These are phyloP conservation scores for Agapornis canus DNA, from an alignment of 2,797 vertebrate species.

Conservation along the genomic window DNA sequence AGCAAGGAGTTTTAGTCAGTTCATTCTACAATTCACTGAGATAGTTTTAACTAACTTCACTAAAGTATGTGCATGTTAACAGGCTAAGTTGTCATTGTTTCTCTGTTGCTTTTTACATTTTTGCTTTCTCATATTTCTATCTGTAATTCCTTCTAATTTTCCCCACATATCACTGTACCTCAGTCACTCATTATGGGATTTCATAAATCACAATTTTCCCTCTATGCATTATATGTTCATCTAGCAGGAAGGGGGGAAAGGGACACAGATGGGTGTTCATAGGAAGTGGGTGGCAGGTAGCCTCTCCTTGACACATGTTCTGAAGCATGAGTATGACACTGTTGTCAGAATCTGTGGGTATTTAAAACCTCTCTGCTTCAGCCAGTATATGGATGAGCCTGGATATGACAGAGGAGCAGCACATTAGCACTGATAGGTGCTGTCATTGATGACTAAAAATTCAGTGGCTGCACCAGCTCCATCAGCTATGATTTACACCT, in stretches of 20 bases:
- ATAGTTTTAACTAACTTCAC: neutral
- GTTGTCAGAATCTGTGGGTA: neutral
- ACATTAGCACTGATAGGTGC: neutral
- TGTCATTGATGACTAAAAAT: neutral
- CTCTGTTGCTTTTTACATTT: neutral
- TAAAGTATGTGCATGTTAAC: neutral
- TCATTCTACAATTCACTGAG: neutral
- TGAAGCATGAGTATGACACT: neutral
- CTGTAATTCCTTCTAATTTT: neutral
- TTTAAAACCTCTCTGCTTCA: neutral
- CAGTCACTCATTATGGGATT: neutral
- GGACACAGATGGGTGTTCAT: neutral
- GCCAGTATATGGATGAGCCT: neutral
- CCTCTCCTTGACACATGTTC: neutral
- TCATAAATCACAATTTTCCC: neutral
- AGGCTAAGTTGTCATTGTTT: neutral
- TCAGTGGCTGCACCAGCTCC: neutral
- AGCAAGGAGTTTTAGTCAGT: neutral
- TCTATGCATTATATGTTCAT: neutral
- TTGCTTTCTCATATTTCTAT: neutral
- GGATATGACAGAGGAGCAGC: neutral
- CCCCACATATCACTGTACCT: rapidly evolving
- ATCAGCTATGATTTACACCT: neutral
- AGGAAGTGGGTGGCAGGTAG: neutral
- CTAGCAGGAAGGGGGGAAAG: rapidly evolving